phyloP scores from a whole-genome alignment of 2,797 vertebrate genomes.

The Alosa sapidissima region DNA sequence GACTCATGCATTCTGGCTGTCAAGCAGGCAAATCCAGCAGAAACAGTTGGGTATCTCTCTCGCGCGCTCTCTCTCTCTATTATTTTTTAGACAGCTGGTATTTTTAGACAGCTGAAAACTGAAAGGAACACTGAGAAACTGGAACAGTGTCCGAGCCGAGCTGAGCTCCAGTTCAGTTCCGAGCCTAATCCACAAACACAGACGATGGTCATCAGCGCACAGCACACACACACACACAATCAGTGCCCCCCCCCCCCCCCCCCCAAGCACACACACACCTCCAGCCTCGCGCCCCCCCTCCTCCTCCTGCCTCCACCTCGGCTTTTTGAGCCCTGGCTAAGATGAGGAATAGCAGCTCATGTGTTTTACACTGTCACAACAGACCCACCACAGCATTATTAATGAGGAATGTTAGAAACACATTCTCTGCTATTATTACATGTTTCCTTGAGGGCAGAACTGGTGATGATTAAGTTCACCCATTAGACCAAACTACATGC shows the following conservation, averaged over 20 bases:
- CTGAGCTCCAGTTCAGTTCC: not conserved
- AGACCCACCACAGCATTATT: not conserved
- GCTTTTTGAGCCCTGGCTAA: not conserved
- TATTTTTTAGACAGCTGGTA: not conserved
- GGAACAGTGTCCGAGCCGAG: not conserved
- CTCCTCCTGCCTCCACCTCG: no score
- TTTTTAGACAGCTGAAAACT: conserved; percentile 39
- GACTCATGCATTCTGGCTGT: conserved; percentile 31
- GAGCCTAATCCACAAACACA: not conserved
- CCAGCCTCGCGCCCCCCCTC: not conserved
- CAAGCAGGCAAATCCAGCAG: conserved; percentile 31
- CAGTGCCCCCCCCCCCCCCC: no score
- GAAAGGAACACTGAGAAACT: conserved; percentile 38
- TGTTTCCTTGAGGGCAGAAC: not conserved
- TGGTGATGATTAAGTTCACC: not conserved
- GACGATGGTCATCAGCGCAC: not conserved
- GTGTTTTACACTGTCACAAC: not conserved
- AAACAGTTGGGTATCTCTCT: not conserved
- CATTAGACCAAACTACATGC: not conserved
- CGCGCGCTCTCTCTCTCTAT: no score
- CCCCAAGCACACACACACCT: not conserved
- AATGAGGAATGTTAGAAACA: not conserved
- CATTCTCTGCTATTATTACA: not conserved
- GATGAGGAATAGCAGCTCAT: not conserved
- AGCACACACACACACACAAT: conserved; percentile 8